A percentile compares a stretch with the other conserved stretches of the same genome.
Conservation (phyloP, 2,797 vertebrate genomes). For the Epinephelus awoara region DNA sequence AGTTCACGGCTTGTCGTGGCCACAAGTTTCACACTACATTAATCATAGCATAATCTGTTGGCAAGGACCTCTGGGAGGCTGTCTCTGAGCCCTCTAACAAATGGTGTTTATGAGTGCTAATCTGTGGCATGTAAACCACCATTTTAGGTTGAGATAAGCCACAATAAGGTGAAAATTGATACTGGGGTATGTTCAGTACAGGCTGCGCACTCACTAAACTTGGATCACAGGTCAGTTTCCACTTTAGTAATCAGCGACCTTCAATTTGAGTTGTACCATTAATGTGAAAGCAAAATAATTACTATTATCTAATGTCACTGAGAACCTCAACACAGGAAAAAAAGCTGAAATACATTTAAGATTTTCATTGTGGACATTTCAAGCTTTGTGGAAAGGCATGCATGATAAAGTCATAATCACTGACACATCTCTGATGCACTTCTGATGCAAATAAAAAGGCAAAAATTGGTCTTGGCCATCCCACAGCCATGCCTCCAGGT, state of each 20-base stretch:
- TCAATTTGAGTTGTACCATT: constrained; percentile 31
- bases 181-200: constrained; percentile 35
- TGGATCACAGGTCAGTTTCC: constrained; percentile 26
- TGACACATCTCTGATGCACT: constrained; percentile 29
- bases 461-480: constrained; percentile 16
- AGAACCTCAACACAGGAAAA: constrained; percentile 9
- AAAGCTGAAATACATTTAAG: background rate
- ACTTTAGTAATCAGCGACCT: constrained; percentile 40
- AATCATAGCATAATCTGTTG: constrained; percentile 83
- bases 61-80: constrained; percentile 60
- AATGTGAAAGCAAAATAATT: constrained; percentile 32
- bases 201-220: constrained; percentile 36
- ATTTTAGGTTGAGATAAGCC: constrained; percentile 73
- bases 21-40: constrained; percentile 82
- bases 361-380: background rate
- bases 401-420: constrained; percentile 11
- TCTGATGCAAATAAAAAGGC: constrained; percentile 23
- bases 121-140: constrained; percentile 80
- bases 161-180: constrained; percentile 69
- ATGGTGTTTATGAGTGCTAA: constrained; percentile 79
- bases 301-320: constrained; percentile 32
- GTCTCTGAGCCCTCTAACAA: constrained; percentile 67
- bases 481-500: constrained; percentile 43
- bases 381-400: constrained; percentile 3
- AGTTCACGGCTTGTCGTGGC: constrained; percentile 69